A percentile compares a stretch with the other conserved stretches of the same genome.
Conservation (phyloP, 2,888 invertebrate species). For the Callimorpha dominula region DNA sequence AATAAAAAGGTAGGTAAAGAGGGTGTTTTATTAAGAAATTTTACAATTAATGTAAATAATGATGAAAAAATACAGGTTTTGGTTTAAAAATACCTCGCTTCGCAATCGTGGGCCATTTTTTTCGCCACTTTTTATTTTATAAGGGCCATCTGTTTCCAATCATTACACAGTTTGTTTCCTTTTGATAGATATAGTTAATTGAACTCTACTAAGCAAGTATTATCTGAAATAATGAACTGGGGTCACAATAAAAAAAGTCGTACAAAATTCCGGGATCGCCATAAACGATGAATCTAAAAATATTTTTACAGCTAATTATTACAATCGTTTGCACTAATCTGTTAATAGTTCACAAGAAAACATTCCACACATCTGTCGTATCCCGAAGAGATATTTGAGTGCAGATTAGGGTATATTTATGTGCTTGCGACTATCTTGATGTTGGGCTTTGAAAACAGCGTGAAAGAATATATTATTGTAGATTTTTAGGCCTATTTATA, state of each 20-base stretch:
- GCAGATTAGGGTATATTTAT: slow-evolving; percentile 54
- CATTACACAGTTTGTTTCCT: too few relatives aligned
- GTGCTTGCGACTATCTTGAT: slow-evolving; percentile 45
- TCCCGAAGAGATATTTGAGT: slow-evolving; percentile 49
- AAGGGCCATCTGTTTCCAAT: too few relatives aligned
- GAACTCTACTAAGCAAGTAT: not conserved
- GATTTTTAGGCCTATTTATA: not conserved
- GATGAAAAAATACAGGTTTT: too few relatives aligned
- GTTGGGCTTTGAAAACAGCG: slow-evolving; percentile 36
- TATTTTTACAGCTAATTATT: slow-evolving; percentile 50
- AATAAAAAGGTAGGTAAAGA: too few relatives aligned
- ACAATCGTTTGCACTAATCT: slow-evolving; percentile 47
- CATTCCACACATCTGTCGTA: slow-evolving; percentile 46
- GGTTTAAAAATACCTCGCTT: too few relatives aligned
- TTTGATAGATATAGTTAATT: not conserved
- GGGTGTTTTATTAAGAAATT: too few relatives aligned
- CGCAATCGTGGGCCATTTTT: too few relatives aligned
- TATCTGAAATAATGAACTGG: not conserved
- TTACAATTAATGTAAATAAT: too few relatives aligned
- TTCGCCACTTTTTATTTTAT: too few relatives aligned
- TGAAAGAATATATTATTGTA: not conserved
- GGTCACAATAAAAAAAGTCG: not conserved
- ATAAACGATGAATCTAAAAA: slow-evolving; percentile 2
- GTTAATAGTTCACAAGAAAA: slow-evolving; percentile 43
- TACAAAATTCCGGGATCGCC: not conserved